Percentiles rank a stretch among this genome's conserved stretches.
phyloP scores from a whole-genome alignment of 1,140 invertebrate species.

The Vanessa tameamea region DNA sequence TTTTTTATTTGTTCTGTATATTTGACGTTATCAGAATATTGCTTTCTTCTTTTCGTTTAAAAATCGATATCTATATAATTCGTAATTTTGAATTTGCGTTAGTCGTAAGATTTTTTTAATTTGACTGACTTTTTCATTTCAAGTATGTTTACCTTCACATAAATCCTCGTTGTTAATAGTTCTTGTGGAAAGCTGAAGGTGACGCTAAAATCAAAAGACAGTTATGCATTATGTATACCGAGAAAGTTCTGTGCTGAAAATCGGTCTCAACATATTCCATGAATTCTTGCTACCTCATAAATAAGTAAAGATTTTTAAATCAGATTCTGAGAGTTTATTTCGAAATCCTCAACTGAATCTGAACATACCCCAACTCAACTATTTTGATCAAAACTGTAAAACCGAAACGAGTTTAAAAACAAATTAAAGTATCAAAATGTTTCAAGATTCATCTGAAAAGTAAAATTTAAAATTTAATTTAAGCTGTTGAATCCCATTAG shows the following conservation, averaged over 20 bases:
- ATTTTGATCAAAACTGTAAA: constrained; percentile 10
- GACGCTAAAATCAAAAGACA: constrained; percentile 21
- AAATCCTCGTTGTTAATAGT: neutral
- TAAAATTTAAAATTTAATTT: constrained; percentile 21
- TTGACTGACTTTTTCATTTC: too few relatives aligned
- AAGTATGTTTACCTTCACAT: too few relatives aligned
- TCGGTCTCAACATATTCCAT: constrained; percentile 36
- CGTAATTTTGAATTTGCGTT: too few relatives aligned
- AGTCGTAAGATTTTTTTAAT: too few relatives aligned
- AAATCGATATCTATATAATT: too few relatives aligned
- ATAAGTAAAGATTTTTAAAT: constrained; percentile 29
- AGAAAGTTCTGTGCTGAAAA: constrained; percentile 27
- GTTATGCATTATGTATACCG: constrained; percentile 26
- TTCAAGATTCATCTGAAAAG: constrained; percentile 12
- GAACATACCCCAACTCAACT: constrained; percentile 13
- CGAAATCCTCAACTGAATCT: constrained; percentile 16
- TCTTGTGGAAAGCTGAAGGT: neutral
- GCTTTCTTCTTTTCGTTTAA: too few relatives aligned
- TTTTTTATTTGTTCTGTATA: too few relatives aligned
- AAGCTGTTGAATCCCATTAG: constrained; percentile 23
- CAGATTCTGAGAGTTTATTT: constrained; percentile 5
- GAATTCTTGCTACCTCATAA: constrained; percentile 32
- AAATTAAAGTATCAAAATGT: constrained; percentile 25
- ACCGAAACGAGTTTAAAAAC: constrained; percentile 15
- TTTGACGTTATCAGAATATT: too few relatives aligned